These are phyloP conservation scores for Leptopilina boulardi DNA, from an alignment of 1,140 invertebrate species.

Conservation along the genomic window DNA sequence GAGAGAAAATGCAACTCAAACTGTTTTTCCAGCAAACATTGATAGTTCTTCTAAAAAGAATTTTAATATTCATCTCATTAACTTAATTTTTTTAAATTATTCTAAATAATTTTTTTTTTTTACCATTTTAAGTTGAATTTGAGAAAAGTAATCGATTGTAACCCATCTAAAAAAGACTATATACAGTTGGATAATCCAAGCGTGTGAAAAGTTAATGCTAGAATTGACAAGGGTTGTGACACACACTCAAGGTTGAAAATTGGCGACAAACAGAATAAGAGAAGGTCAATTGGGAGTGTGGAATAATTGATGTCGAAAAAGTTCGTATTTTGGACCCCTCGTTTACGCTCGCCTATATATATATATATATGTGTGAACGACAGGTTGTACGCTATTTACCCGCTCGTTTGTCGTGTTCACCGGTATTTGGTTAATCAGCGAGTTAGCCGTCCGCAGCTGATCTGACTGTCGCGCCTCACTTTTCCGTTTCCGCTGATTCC, in stretches of 20 bases:
- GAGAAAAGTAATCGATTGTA: too few species aligned
- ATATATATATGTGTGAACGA: too few species aligned
- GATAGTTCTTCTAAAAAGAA: neutral
- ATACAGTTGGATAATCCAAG: too few species aligned
- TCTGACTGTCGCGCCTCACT: conserved; percentile 29
- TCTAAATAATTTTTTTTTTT: too few species aligned
- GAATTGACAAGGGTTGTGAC: neutral
- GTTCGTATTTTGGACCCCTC: neutral
- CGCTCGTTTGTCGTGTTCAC: conserved; percentile 30
- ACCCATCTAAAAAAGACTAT: too few species aligned
- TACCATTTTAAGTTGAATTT: too few species aligned
- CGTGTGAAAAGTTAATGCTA: neutral
- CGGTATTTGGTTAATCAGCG: conserved; percentile 43
- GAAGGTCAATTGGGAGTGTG: neutral
- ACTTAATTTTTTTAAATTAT: too few species aligned
- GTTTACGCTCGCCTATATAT: too few species aligned
- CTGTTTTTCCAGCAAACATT: neutral
- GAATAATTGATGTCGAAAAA: conserved; percentile 20
- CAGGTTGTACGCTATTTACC: conserved; percentile 30
- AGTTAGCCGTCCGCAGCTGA: conserved; percentile 39
- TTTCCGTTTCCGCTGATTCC: conserved; percentile 21
- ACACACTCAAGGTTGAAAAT: conserved; percentile 23
- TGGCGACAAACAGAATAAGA: conserved; percentile 11
- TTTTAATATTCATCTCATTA: neutral
- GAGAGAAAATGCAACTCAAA: conserved; percentile 1